phyloP scores from a whole-genome alignment of 2,888 invertebrate species.

The Microdon myrmicae region DNA sequence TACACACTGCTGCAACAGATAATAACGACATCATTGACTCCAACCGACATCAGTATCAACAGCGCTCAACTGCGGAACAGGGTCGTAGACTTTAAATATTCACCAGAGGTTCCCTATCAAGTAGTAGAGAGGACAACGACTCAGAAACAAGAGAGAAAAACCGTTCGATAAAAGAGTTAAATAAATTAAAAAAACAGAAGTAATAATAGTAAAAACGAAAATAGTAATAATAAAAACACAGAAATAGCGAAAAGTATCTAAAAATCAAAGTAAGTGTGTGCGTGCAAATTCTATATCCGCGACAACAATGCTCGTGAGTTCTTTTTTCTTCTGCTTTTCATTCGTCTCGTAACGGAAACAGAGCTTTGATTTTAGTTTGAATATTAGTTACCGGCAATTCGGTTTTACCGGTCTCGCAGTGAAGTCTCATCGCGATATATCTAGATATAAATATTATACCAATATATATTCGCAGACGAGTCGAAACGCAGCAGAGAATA shows the following conservation, averaged over 20 bases:
- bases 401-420: slow-evolving; percentile 14
- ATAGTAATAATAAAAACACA: slow-evolving; percentile 4
- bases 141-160: slow-evolving; percentile 4
- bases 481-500: too few relatives aligned
- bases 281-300: not conserved
- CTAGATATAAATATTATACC: not conserved
- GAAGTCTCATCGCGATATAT: not conserved
- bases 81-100: slow-evolving; percentile 19
- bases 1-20: slow-evolving; percentile 47
- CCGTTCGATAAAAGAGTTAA: too few relatives aligned
- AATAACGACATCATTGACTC: slow-evolving; percentile 29
- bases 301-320: too few relatives aligned
- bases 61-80: slow-evolving; percentile 2
- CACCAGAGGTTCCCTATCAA: slow-evolving; percentile 19
- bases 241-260: not conserved
- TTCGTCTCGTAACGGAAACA: slow-evolving; percentile 9
- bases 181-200: slow-evolving; percentile 19
- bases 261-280: slow-evolving; percentile 6
- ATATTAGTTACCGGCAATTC: slow-evolving; percentile 42
- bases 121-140: slow-evolving; percentile 17
- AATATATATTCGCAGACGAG: not conserved
- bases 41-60: slow-evolving; percentile 22
- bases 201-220: slow-evolving; percentile 3
- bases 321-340: slow-evolving; percentile 1
- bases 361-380: slow-evolving; percentile 25